phyloP scores from a whole-genome alignment of 2,888 invertebrate species.

The Dynastes grantii region DNA sequence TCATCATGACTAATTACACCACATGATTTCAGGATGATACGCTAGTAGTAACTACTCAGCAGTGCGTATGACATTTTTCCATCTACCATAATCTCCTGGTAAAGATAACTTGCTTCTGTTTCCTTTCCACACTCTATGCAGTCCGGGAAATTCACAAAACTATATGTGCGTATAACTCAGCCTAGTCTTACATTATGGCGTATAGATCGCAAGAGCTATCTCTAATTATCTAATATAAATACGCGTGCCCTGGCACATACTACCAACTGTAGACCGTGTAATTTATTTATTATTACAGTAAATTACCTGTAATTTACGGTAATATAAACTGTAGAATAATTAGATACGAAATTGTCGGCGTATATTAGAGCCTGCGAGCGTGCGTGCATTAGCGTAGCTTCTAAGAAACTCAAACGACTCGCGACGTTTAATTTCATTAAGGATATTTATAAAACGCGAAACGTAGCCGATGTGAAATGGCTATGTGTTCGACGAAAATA shows the following conservation, averaged over 20 bases:
- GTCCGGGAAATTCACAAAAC: too few species aligned
- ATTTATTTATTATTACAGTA: conserved; percentile 48
- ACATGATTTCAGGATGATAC: too few species aligned
- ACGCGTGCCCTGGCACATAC: conserved; percentile 47
- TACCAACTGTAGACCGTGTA: conserved; percentile 31
- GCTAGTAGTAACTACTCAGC: too few species aligned
- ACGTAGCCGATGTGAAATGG: conserved; percentile 4
- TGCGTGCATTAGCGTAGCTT: background rate
- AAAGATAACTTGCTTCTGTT: too few species aligned
- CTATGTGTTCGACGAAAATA: conserved; percentile 12
- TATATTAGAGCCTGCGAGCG: background rate
- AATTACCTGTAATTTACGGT: conserved; percentile 50
- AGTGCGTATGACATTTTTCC: too few species aligned
- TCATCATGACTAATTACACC: too few species aligned
- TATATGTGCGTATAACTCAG: too few species aligned
- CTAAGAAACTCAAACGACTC: conserved; percentile 28
- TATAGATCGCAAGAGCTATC: conserved; percentile 25
- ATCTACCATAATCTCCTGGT: too few species aligned
- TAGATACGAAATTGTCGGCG: conserved; percentile 56
- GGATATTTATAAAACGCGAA: conserved; percentile 39
- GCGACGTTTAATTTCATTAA: conserved; percentile 36
- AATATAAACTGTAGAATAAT: conserved; percentile 49
- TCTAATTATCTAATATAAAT: background rate
- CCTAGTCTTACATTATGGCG: background rate
- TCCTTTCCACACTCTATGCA: too few species aligned